phyloP scores from a whole-genome alignment of 2,113 vertebrate species.

The Lepus europaeus region DNA sequence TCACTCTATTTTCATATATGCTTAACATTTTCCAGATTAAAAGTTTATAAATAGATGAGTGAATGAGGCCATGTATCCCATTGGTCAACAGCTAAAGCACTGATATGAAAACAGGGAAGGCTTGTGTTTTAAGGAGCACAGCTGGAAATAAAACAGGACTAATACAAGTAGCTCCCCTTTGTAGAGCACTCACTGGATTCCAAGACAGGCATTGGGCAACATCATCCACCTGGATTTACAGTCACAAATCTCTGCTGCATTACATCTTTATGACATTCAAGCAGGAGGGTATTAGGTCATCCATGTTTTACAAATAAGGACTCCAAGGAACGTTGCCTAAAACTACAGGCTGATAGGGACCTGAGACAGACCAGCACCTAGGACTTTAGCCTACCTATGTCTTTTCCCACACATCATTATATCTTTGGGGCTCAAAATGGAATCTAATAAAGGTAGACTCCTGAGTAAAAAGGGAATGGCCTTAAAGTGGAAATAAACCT shows the following conservation, averaged over 20 bases:
- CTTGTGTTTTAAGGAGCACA: neutral
- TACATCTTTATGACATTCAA: constrained; percentile 16
- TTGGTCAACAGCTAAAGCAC: neutral
- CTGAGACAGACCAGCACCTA: neutral
- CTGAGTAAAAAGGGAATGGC: neutral
- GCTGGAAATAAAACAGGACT: neutral
- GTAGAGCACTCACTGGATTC: neutral
- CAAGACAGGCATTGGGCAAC: neutral
- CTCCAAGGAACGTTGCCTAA: neutral
- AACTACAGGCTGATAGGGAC: neutral
- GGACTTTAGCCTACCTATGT: neutral
- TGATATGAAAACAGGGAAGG: neutral
- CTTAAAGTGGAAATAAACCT: constrained; percentile 7
- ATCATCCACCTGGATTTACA: neutral
- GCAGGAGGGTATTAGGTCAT: neutral
- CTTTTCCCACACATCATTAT: neutral
- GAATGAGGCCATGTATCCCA: neutral
- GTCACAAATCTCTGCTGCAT: neutral
- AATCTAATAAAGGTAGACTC: neutral
- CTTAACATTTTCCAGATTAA: neutral
- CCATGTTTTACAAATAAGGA: neutral
- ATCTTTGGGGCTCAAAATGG: neutral
- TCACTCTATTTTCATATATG: neutral
- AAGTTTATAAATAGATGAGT: neutral
- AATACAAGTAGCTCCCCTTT: neutral